Base-by-base conservation (phyloP, 92 coral and sea anemone species). In the Paramuricea clavata region DNA sequence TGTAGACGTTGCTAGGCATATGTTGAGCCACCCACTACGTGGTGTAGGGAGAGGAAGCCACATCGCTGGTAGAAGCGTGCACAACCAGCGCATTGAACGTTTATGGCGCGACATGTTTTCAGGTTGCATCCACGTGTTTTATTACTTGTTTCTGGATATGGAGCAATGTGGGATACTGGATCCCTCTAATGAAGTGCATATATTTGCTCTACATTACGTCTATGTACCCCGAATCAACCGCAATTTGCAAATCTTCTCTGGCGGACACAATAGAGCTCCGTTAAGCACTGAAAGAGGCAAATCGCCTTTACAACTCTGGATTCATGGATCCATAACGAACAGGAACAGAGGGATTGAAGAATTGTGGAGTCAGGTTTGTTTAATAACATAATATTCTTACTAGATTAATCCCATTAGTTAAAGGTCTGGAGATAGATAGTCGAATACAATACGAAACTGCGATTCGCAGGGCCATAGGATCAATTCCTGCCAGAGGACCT, bases 241-340 rank as follows among this genome's bases (percentile, higher is more conserved):
- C 41, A 88, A 81, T 11, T 61, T 72, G 17, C 43, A 9, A 49
- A 89, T 69, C 33, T 89, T 89, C 62, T 75, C 60, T 25, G 27
- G 12, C 31, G 93, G 90, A 65, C 81, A 71, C 59, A 89, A 86
- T 85, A 57, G 81, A 77, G 73, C 73, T 35, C 87, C 90, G 33
- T 64, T 89, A 25, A 49, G 87, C 19, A 86, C 90, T 49, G 90
- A 86, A 33, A 71, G 85, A 81, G 85, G 85, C 86, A 84, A 86
- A 81, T 41, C 87, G 15, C 90, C 83, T 50, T 59, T 39, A 72
- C 68, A 81, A 80, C 32, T 89, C 59, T 89, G 93, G 87, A 57
- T 64, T 32, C 85, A 80, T 78, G 87, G 87, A 16, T 65, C 76
- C 81, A 74, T 71, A 3, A 52, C 85, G 0, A 42, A 82, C 69